Evolutionary conservation across 2,888 invertebrate species (phyloP), one percentile per base, ranked within the genome.

Genomic region (Eristalinus aeneus): DNA sequence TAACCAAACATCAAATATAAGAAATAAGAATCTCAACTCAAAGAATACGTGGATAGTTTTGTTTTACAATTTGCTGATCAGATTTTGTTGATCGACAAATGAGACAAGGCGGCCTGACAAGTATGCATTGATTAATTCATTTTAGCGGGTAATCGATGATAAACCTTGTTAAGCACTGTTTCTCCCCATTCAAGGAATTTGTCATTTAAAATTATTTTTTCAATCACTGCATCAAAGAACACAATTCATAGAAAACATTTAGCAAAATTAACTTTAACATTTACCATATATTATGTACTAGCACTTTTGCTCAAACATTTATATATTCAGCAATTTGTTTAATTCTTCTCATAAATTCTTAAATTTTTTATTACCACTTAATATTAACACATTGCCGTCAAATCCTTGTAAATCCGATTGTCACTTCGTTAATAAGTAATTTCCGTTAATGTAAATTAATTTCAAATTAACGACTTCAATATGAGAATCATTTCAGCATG

Each of bases 271-370:
- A 56, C 23, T 23, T 2, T 27, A 65, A 63, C 68, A 77, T 58
- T 77, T 77, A 77, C 69, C 77, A 77, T 77, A 69, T 11, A 77
- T 71, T 77, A 39, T 63, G 69, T 69, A 77, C 69, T 67, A 56
- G 31, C 77, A 77, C 77, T 71, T 32, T 6, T 54, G 34, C 12
- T 31, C 20, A 22, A 53, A 68, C 60, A 68, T 46, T 60, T 67
- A 22, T 36, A 22, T 73, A 8, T 46, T 46, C 16, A 11, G 11
- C 11, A 56, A 22, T 56, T 56, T 22, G 22, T 56, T 56, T 12
- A 56, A 22, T 56, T 23, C 16, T 5, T 23, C 16, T n/a, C 16
- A 20, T 63, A 20, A 34, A 32, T 63, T 20, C 4, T 34, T 63
- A 20, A 20, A 20, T 32, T 61, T 34, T 34, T 61, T 61, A 32